Base-by-base conservation (phyloP, 2,888 invertebrate genomes). In the Latheticus oryzae region DNA sequence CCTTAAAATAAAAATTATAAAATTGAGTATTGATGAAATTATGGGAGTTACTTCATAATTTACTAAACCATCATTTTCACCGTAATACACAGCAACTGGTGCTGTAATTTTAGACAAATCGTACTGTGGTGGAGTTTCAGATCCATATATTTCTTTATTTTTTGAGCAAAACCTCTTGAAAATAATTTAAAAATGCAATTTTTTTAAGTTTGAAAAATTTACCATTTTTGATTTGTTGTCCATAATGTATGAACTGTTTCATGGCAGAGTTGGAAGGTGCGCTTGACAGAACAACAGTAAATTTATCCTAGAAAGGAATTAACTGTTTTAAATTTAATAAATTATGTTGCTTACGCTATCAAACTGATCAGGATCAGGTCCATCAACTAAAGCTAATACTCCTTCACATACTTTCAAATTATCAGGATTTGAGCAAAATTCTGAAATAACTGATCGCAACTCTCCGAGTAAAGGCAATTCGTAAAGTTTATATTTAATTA, bases 51-150 rank as follows among this genome's bases (percentile, higher is more conserved):
- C 54, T 30, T 33, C 17, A 23, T 12, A 24, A 11, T 8, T 2
- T 12, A 42, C 50, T 9, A 35, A 1, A 7, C 8, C 7, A 35
- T 57, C 57, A 23, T 40, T 26, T 21, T 37, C 19, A 0, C 28
- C 26, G 12, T 57, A 57, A 24, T 51, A 51, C 2, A 51, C 5
- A 19, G 43, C 45, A 1, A 57, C 35, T 5, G 51, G 55, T 37
- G 48, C 38, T 37, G 45, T 30, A 16, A 59, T 32, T 40, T 45
- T 37, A 5, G 55, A 50, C 1, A 55, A 16, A 23, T 59, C 45
- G 16, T 59, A 59, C 3, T 8, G 3, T 8, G 55, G 59, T n/a
- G 59, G 59, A 8, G 7, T 17, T 7, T 15, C 16, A 8, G 5
- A 19, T 15, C 45, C 55, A 38, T 59, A 59, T 7, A 30, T 8